Evolutionary conservation across 2,113 vertebrate species (phyloP), one percentile per base, ranked within the genome.

Genomic region (Hydrolagus affinis): DNA sequence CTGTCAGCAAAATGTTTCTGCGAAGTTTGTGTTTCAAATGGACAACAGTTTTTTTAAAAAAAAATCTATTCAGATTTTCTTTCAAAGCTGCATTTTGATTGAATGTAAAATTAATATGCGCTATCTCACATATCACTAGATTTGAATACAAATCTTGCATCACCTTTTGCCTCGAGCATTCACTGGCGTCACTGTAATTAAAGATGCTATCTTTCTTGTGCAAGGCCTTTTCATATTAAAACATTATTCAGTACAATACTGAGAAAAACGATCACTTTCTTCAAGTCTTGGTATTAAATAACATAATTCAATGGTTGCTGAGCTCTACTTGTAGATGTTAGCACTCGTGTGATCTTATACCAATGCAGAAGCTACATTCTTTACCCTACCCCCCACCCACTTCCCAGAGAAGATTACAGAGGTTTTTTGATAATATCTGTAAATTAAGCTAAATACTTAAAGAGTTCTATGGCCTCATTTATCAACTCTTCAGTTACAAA

Each of bases 11-110:
- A 75, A 66, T 83, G 77, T 17, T 17, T 62, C 57, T 23, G 3
- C 1, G 56, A 62, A 17, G 60, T 59, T 8, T 60, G 57, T 32
- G 62, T 80, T 62, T 28, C 8, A 64, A 60, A 62, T 23, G 62
- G 25, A 83, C 28, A 19, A 32, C 15, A 83, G 15, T 9, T 32
- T 83, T 83, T 83, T 28, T 21, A 66, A 30, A 28, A 15, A 64
- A 64, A 28, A 66, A 68, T 68, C 66, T 60, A 32, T 83, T 60
- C 28, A 19, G 32, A 2, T 83, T 64, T 80, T 80, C 75, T 80
- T 11, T 19, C 44, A 44, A 44, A 44, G 23, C 8, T 21, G 25
- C 23, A 68, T 64, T 83, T 60, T 68, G 19, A 68, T 30, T 11
- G 21, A 17, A 8, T 3, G 66, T 14, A 1, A 30, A 30, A 75